Evolutionary conservation across 2,797 vertebrate species (phyloP).

Genomic region (Accipiter fasciatus): DNA sequence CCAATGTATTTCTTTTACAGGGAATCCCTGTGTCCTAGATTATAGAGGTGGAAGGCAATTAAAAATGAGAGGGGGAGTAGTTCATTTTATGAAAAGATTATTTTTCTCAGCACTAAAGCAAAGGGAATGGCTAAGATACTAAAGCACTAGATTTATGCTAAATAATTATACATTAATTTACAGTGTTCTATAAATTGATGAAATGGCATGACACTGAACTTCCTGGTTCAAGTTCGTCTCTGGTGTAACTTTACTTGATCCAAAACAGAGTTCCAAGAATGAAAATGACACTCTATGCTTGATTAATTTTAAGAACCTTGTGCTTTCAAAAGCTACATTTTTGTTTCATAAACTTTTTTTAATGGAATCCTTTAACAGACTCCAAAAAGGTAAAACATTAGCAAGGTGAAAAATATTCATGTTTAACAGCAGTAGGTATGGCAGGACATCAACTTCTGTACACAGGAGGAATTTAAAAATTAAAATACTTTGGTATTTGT

Average conservation of each 20-base stretch:
- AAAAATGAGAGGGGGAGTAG: background rate
- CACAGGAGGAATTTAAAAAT: slow-evolving; percentile 15
- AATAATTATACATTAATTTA: background rate
- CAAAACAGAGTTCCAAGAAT: background rate
- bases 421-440: background rate
- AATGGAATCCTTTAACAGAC: background rate
- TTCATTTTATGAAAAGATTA: background rate
- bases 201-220: background rate
- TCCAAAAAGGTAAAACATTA: background rate
- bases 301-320: background rate
- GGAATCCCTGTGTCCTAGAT: background rate
- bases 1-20: background rate
- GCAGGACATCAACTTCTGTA: background rate
- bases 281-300: background rate
- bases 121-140: background rate
- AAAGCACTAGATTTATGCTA: background rate
- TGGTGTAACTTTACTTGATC: background rate
- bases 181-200: background rate
- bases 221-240: background rate
- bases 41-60: background rate
- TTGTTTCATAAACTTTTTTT: background rate
- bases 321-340: background rate
- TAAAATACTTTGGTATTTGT: slow-evolving; percentile 50
- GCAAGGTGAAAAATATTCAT: background rate
- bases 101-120: background rate